These are phyloP conservation scores for Aromia moschata DNA, from an alignment of 2,888 invertebrate species.

Conservation along the genomic window DNA sequence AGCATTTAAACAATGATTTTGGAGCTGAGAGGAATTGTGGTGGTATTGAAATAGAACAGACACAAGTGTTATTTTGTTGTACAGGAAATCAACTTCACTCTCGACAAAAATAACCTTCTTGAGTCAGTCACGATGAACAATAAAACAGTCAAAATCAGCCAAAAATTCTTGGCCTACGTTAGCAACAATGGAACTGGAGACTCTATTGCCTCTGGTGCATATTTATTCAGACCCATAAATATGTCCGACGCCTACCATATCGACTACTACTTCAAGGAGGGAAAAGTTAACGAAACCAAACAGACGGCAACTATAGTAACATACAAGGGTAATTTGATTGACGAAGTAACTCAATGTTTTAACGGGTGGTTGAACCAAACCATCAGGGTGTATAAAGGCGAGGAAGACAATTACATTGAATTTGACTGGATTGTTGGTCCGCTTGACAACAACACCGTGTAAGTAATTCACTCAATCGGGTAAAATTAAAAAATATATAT, in stretches of 20 bases:
- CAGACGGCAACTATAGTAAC: neutral
- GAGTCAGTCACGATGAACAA: slow-evolving; percentile 55
- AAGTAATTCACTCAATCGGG: too few species aligned
- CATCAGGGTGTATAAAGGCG: slow-evolving; percentile 71
- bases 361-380: slow-evolving; percentile 76
- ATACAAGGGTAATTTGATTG: slow-evolving; percentile 23
- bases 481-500: too few species aligned
- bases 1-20: too few species aligned
- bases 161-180: slow-evolving; percentile 77
- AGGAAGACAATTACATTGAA: slow-evolving; percentile 66
- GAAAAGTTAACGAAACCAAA: slow-evolving; percentile 4
- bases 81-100: slow-evolving; percentile 61
- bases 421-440: slow-evolving; percentile 81
- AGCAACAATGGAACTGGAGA: slow-evolving; percentile 69
- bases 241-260: slow-evolving; percentile 26
- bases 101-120: slow-evolving; percentile 59
- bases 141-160: slow-evolving; percentile 60
- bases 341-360: slow-evolving; percentile 69
- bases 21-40: too few species aligned
- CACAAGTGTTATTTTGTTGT: slow-evolving; percentile 4
- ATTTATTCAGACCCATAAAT: slow-evolving; percentile 77
- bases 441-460: slow-evolving; percentile 19
- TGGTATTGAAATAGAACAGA: too few species aligned
- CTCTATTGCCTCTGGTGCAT: slow-evolving; percentile 87
- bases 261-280: slow-evolving; percentile 18